A percentile compares a stretch with the other conserved stretches of the same genome.
phyloP scores from a whole-genome alignment of 2,113 vertebrate species.

The Rhinolophus ferrumequinum region DNA sequence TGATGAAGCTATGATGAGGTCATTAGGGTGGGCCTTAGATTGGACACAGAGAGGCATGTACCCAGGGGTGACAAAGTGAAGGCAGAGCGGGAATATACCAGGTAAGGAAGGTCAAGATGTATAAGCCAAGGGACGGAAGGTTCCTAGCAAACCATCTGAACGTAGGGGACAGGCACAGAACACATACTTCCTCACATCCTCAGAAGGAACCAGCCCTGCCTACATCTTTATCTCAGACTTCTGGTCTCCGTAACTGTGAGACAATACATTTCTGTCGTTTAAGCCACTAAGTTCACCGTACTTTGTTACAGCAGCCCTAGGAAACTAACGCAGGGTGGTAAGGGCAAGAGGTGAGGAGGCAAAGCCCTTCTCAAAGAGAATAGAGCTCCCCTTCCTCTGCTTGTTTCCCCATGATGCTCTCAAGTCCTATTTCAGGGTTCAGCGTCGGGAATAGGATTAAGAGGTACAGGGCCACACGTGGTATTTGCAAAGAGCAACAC shows the following conservation, averaged over 20 bases:
- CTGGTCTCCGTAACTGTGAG: background rate
- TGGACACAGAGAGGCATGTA: background rate
- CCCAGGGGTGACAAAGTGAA: background rate
- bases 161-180: background rate
- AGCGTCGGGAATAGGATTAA: background rate
- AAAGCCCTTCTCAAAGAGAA: background rate
- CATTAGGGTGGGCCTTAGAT: background rate
- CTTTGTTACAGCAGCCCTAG: background rate
- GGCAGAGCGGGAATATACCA: background rate
- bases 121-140: background rate
- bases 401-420: background rate
- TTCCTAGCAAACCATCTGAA: background rate
- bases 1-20: background rate
- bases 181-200: background rate
- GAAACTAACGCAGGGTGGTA: background rate
- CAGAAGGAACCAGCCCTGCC: background rate
- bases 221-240: background rate
- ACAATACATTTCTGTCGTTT: background rate
- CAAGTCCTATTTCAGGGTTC: background rate
- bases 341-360: background rate
- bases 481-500: background rate
- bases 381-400: background rate
- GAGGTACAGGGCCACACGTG: background rate
- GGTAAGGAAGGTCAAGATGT: background rate
- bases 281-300: background rate